These are phyloP conservation scores for Haliclona indistincta DNA, from an alignment of 37 sponge, comb jelly and placozoan species.

Conservation along the genomic window DNA sequence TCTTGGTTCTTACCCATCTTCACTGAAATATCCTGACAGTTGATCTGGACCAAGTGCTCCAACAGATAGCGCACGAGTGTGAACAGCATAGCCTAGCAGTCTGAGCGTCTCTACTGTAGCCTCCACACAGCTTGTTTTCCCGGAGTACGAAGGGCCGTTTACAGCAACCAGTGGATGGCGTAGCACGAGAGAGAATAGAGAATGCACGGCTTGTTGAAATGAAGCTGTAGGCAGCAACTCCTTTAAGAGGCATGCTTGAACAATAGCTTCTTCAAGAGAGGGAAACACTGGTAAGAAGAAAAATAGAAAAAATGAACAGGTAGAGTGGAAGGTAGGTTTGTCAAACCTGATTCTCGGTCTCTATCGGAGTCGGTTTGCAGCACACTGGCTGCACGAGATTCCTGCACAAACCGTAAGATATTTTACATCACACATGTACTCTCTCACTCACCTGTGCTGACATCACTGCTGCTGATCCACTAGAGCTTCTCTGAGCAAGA, in stretches of 20 bases:
- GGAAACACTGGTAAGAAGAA: neutral
- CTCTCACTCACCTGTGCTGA: too few species aligned
- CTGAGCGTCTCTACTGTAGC: constrained; percentile 40
- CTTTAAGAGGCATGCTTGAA: constrained; percentile 36
- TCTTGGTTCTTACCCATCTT: neutral
- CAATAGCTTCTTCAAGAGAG: constrained; percentile 36
- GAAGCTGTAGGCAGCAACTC: constrained; percentile 17
- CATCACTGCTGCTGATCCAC: too few species aligned
- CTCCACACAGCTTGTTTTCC: constrained; percentile 41
- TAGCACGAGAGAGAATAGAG: constrained; percentile 36
- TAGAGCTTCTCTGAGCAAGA: too few species aligned
- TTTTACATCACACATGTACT: too few species aligned
- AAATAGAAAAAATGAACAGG: neutral
- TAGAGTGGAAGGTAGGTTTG: neutral
- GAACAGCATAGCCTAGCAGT: neutral
- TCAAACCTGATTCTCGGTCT: neutral
- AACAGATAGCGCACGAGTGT: neutral
- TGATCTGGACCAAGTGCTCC: neutral
- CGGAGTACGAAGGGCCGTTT: constrained; percentile 31
- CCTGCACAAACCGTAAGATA: constrained; percentile 49
- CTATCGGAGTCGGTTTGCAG: constrained; percentile 16
- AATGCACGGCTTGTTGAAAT: constrained; percentile 42
- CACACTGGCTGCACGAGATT: constrained; percentile 71
- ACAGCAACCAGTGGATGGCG: constrained; percentile 16
- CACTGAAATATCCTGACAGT: neutral